Evolutionary conservation across 1,140 invertebrate genomes (phyloP), one percentile per base, ranked within the genome.

Genomic region (Leptopilina boulardi): DNA sequence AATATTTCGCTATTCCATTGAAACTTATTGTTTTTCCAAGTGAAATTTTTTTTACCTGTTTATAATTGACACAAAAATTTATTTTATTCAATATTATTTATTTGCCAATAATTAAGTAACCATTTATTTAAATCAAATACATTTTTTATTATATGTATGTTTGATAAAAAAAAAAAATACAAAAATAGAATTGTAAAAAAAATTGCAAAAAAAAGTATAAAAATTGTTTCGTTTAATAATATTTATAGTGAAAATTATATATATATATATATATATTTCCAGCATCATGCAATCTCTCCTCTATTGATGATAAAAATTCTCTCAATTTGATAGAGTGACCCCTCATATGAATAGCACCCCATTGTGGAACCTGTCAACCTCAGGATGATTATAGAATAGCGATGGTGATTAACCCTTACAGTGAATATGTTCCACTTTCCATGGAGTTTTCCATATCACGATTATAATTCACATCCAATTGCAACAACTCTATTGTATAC

Each of bases 261-360:
- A n/a, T n/a, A n/a, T n/a, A n/a, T n/a, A n/a, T n/a, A n/a, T n/a
- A n/a, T n/a, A n/a, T 51, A 51, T 51, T 51, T 18, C n/a, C n/a
- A 18, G 47, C n/a, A 51, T 51, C 15, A 51, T 51, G 47, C 47
- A 51, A n/a, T n/a, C 47, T 51, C 47, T 51, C 47, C 47, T 51
- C 84, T 85, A 77, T 77, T 83, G 81, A 85, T 85, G 81, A 85
- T 85, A 82, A 85, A 85, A 85, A 84, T 84, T 84, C 82, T 81
- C 82, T 83, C 77, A n/a, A 38, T n/a, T 44, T 85, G 84, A 85
- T 75, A 78, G 84, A 85, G 84, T 85, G 84, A 71, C 42, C 71
- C 76, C 81, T 84, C 80, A 72, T 82, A 84, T 77, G 80, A 82
- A n/a, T 71, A 78, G 75, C 84, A 85, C 80, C 77, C 74, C 79